A percentile compares a stretch with the other conserved stretches of the same genome.
These are phyloP conservation scores for Hypsibius dujardini DNA, from an alignment of 1,140 invertebrate genomes.

Conservation along the genomic window DNA sequence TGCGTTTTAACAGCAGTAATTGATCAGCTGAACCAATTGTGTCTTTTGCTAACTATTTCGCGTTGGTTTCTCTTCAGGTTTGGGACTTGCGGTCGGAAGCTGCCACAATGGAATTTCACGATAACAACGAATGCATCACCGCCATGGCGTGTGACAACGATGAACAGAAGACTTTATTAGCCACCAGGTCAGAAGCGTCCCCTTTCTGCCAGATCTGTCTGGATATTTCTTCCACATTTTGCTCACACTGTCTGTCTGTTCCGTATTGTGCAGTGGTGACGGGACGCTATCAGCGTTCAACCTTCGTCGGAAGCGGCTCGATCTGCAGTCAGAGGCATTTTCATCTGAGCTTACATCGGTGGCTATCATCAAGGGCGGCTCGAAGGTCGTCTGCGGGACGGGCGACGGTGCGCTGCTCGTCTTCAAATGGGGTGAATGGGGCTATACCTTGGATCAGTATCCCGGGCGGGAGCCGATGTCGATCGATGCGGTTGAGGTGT, in stretches of 20 bases:
- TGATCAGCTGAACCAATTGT: neutral
- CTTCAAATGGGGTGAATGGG: constrained; percentile 84
- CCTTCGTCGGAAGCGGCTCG: constrained; percentile 49
- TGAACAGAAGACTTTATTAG: constrained; percentile 51
- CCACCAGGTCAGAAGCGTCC: constrained; percentile 37
- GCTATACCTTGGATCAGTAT: constrained; percentile 67
- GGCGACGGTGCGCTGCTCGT: constrained; percentile 66
- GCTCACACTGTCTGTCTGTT: neutral
- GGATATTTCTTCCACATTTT: neutral
- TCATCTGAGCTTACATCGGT: constrained; percentile 57
- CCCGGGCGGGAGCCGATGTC: constrained; percentile 40
- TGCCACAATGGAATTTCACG: constrained; percentile 54
- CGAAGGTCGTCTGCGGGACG: constrained; percentile 59
- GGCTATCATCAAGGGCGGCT: constrained; percentile 53
- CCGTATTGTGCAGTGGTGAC: constrained; percentile 48
- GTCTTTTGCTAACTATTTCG: constrained; percentile 16
- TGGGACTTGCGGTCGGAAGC: constrained; percentile 56
- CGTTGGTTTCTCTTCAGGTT: constrained; percentile 25
- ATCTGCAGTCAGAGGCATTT: constrained; percentile 52
- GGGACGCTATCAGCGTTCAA: constrained; percentile 69
- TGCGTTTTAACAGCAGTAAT: too few species aligned
- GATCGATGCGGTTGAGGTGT: constrained; percentile 60
- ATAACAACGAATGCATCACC: constrained; percentile 68
- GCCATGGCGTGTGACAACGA: constrained; percentile 58
- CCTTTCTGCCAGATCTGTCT: neutral